A percentile compares a stretch with the other conserved stretches of the same genome.
These are phyloP conservation scores for Glaucomys volans DNA, from an alignment of 2,113 vertebrate species.

Conservation along the genomic window DNA sequence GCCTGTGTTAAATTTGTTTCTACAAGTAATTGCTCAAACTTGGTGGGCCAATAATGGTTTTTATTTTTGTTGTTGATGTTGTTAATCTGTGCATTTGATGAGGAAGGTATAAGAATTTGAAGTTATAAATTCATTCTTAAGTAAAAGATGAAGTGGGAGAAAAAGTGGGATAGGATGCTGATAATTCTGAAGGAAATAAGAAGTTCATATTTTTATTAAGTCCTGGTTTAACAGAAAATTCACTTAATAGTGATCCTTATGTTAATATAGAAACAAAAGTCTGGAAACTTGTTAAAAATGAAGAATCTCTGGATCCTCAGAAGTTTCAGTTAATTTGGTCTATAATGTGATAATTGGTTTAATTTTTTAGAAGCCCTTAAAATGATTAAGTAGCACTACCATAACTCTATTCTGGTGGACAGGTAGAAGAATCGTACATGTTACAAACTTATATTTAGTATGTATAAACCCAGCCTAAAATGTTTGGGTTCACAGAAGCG, in stretches of 20 bases:
- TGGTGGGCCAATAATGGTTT: neutral
- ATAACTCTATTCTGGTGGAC: neutral
- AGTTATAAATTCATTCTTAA: neutral
- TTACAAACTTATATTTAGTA: neutral
- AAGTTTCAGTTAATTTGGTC: neutral
- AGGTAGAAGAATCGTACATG: neutral
- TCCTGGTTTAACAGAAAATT: neutral
- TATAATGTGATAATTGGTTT: neutral
- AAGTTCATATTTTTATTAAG: neutral
- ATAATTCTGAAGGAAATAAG: neutral
- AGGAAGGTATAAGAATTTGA: conserved; percentile 20
- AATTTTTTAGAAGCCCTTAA: neutral
- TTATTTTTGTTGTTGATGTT: neutral
- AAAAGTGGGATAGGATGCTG: neutral
- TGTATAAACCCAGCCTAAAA: neutral
- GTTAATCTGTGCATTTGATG: neutral
- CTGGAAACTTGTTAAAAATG: neutral
- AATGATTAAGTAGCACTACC: neutral
- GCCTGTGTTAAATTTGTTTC: neutral
- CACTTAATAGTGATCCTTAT: neutral
- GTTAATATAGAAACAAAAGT: neutral
- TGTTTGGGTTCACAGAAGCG: neutral
- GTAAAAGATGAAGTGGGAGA: neutral
- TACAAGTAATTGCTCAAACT: conserved; percentile 6
- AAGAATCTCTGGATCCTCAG: neutral